Percentiles rank a stretch among this genome's conserved stretches.
Conservation (phyloP, 2,888 invertebrate species). For the Cheilosia vulpina region DNA sequence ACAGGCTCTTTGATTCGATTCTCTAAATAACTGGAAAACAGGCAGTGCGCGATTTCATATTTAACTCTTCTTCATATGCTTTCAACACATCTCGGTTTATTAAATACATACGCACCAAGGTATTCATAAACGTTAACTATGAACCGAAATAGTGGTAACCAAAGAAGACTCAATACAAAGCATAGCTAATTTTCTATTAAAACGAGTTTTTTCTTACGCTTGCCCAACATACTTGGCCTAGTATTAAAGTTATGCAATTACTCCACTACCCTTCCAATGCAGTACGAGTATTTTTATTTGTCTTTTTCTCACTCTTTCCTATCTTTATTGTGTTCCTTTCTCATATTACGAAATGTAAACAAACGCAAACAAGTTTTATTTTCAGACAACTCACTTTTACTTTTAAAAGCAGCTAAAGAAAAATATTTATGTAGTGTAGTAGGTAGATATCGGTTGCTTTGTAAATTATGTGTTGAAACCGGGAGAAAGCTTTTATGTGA, state of each 20-base stretch:
- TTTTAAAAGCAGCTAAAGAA: slow-evolving; percentile 71
- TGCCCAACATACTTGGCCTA: slow-evolving; percentile 76
- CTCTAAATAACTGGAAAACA: slow-evolving; percentile 29
- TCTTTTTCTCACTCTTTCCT: slow-evolving; percentile 73
- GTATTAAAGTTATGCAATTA: slow-evolving; percentile 75
- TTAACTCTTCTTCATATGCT: slow-evolving; percentile 41
- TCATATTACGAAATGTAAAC: slow-evolving; percentile 75
- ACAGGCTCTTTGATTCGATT: slow-evolving; percentile 35
- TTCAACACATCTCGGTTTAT: slow-evolving; percentile 27
- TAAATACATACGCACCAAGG: slow-evolving; percentile 16
- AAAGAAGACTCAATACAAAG: slow-evolving; percentile 70
- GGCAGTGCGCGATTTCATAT: slow-evolving; percentile 36
- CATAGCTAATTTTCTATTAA: slow-evolving; percentile 74
- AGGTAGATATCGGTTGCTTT: slow-evolving; percentile 63
- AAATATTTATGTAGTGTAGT: slow-evolving; percentile 57
- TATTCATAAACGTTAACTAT: slow-evolving; percentile 52
- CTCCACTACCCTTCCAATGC: slow-evolving; percentile 73
- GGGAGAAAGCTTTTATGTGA: slow-evolving; percentile 74
- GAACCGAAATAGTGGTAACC: slow-evolving; percentile 53
- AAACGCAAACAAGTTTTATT: slow-evolving; percentile 75
- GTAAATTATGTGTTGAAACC: slow-evolving; percentile 67
- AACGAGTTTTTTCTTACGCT: slow-evolving; percentile 72
- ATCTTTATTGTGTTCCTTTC: slow-evolving; percentile 75
- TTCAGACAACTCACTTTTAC: slow-evolving; percentile 74
- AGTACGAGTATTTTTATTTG: slow-evolving; percentile 58